phyloP scores from a whole-genome alignment of 2,888 invertebrate species.

The Xestia sexstrigata region DNA sequence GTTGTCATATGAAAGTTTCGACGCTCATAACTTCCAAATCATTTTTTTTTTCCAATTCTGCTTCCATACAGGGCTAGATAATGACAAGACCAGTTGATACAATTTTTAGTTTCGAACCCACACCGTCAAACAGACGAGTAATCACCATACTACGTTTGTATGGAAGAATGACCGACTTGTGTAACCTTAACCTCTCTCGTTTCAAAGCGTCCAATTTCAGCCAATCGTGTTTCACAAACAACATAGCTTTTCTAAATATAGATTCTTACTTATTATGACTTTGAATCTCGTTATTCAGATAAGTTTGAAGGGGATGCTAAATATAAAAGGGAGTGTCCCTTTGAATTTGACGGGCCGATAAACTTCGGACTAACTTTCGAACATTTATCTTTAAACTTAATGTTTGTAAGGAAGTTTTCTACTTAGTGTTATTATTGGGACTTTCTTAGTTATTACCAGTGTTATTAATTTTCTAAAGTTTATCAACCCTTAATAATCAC shows the following conservation, averaged over 20 bases:
- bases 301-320: slow-evolving; percentile 19
- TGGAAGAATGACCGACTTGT: too few species aligned
- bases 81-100: too few species aligned
- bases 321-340: slow-evolving; percentile 31
- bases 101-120: too few species aligned
- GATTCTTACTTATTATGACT: slow-evolving; percentile 8
- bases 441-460: slow-evolving; percentile 20
- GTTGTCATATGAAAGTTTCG: too few species aligned
- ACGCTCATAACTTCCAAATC: too few species aligned
- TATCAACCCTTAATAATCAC: background rate
- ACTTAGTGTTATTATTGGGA: slow-evolving; percentile 35
- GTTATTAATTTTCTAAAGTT: background rate
- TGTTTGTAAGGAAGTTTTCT: slow-evolving; percentile 32
- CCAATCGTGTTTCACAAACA: slow-evolving; percentile 1
- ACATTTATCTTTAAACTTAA: slow-evolving; percentile 30
- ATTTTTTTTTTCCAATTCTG: too few species aligned
- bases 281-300: slow-evolving; percentile 26
- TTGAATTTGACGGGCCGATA: slow-evolving; percentile 33
- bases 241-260: slow-evolving; percentile 6
- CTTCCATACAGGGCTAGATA: too few species aligned
- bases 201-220: slow-evolving; percentile 12
- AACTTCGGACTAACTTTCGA: slow-evolving; percentile 41
- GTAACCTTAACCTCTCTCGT: slow-evolving; percentile 13
- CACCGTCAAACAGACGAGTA: too few species aligned
- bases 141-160: too few species aligned